Evolutionary conservation across 1,140 invertebrate genomes (phyloP).

Genomic region (Hylyphantes graminicola): DNA sequence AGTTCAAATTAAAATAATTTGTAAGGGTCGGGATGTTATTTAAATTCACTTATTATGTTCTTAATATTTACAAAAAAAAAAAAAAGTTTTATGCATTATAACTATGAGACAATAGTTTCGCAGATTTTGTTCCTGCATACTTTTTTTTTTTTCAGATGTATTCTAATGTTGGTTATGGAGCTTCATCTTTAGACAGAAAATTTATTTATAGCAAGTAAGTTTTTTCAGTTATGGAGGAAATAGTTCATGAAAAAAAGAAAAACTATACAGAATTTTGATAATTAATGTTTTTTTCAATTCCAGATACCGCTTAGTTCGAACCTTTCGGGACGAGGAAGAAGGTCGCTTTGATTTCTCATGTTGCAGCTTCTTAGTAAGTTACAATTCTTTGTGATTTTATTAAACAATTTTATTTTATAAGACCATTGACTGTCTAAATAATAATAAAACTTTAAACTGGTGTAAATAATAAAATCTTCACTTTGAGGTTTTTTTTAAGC

Average conservation of each 20-base stretch:
- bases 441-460: no score
- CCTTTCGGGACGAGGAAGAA: constrained; percentile 81
- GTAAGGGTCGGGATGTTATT: no score
- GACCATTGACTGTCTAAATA: no score
- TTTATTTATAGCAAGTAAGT: constrained; percentile 84
- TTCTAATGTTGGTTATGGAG: constrained; percentile 68
- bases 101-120: not conserved
- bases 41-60: no score
- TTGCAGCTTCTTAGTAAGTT: constrained; percentile 78
- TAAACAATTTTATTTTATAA: not conserved
- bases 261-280: no score
- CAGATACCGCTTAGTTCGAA: constrained; percentile 79
- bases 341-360: constrained; percentile 86
- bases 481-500: no score
- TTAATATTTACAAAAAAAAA: no score
- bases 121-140: not conserved
- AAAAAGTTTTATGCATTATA: not conserved
- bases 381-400: not conserved
- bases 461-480: no score
- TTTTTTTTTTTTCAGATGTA: constrained; percentile 15
- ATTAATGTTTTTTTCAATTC: not conserved
- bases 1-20: no score
- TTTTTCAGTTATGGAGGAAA: not conserved
- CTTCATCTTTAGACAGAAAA: constrained; percentile 77
- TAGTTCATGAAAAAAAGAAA: not conserved